A percentile compares a stretch with the other conserved stretches of the same genome.
phyloP scores from a whole-genome alignment of 2,797 vertebrate genomes.

The Pygocentrus nattereri region DNA sequence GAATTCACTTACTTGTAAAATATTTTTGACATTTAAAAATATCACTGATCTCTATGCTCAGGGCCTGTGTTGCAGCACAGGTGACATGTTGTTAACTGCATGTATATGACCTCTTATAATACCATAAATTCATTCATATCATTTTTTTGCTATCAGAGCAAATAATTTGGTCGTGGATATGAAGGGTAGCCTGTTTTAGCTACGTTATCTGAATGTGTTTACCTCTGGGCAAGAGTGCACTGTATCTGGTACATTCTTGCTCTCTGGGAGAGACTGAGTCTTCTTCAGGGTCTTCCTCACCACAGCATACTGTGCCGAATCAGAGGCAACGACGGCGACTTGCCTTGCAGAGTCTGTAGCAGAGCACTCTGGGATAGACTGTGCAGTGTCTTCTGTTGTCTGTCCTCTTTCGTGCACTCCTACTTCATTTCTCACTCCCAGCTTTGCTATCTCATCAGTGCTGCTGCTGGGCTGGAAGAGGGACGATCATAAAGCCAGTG shows the following conservation, averaged over 20 bases:
- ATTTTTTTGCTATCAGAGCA: no score
- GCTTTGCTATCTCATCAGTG: conserved; percentile 3
- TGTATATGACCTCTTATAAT: no score
- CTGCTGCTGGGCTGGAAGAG: conserved; percentile 42
- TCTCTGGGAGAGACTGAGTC: conserved; percentile 54
- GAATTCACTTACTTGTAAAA: no score
- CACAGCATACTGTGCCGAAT: conserved; percentile 62
- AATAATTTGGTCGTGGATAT: background rate
- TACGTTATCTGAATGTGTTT: conserved; percentile 1
- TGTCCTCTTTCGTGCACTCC: background rate
- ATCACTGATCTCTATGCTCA: no score
- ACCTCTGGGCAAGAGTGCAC: conserved; percentile 30
- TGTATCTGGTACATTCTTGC: conserved; percentile 11
- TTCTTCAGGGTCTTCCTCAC: conserved; percentile 65
- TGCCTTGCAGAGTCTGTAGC: background rate
- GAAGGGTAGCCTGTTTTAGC: background rate
- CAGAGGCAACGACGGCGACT: background rate
- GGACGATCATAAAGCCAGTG: background rate
- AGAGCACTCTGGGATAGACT: background rate
- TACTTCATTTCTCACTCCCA: background rate
- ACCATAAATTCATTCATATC: no score
- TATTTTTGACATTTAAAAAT: no score
- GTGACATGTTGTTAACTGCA: no score
- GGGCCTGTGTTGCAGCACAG: no score
- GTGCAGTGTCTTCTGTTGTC: background rate